Base-by-base conservation (phyloP, 1,140 invertebrate genomes). In the Drosophila orosa region DNA sequence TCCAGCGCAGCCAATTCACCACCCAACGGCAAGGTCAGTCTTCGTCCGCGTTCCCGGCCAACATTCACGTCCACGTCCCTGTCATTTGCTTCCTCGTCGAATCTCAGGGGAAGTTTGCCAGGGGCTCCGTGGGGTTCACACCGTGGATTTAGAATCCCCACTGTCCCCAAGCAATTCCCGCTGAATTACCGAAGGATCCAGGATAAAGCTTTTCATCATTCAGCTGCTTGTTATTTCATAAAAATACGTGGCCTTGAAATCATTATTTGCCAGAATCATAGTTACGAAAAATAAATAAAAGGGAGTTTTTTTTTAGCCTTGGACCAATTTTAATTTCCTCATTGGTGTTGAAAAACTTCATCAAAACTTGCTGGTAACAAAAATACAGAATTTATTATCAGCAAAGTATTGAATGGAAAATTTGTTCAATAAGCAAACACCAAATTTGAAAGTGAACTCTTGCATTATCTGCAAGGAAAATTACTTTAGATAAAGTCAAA, bases 21-120 rank as follows among this genome's bases (percentile, higher is more conserved):
- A 95, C 95, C 91, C 95, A 96, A 92, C 95, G 96, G 93, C 94
- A 94, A 96, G 95, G 95, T 96, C 93, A 94, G 95, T 92, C 54
- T 22, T 33, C 31, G 52, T 62, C 25, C 10, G 5, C 6, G 47
- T 45, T 12, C 31, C 3, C 9, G 9, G 9, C 22, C 42, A 24
- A 24, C 19, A 6, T 9, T 8, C 22, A 45, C 44, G 22, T 29
- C 15, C 10, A 60, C 29, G 55, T 57, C 17, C 13, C 39, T 37
- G 48, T 61, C 52, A 57, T 57, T 37, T 39, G 52, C 19, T 35
- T 40, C 55, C 55, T 59, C 40, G 47, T 33, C 22, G 52, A 50
- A 62, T 47, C 61, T 58, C 52, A 44, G 62, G 56, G 61, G 37
- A 75, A 73, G 47, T 68, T 57, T 75, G 57, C 50, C 29, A n/a